Base-by-base conservation (phyloP, 2,113 vertebrate species). In the Xiphophorus couchianus region DNA sequence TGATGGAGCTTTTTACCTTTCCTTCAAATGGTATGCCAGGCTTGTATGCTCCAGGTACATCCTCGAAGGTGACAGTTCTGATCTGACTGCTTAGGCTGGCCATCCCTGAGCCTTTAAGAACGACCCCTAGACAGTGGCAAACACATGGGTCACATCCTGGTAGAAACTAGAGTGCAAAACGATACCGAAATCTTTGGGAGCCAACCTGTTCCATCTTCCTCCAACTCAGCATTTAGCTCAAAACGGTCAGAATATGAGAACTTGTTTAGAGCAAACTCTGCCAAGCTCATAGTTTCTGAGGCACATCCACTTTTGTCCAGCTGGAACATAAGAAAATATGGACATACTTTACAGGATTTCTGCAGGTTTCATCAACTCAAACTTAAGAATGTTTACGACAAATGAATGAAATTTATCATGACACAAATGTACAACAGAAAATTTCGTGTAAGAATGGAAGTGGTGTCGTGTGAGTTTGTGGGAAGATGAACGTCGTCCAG, bases 191-290 rank as follows among this genome's bases (percentile, higher is more conserved):
- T 29, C 5, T 44, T 17, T 10, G 13, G 39, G 39, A 33, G 10
- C 83, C 30, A 78, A 95, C 94, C 94, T 28, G 94, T 95, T 54
- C 92, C 94, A 10, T 42, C 69, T 74, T 95, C 94, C 25, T 90
- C 75, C 35, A 95, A 44, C 28, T 94, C 88, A 70, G 88, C 85
- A 0, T 28, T 67, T 12, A 93, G 74, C 0, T 61, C 28, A 12
- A 93, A 87, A 1, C 0, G 30, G 31, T 88, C 77, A 0, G 42
- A 3, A 39, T 86, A 85, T 0, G 0, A 15, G 30, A 1, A 37
- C 1, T 66, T 39, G 4, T 22, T 27, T 3, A 78, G 31, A 1
- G 14, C 42, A 44, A 84, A 94, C 2, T 66, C 73, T 0, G 15
- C 30, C 33, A 94, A 0, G 31, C 81, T 83, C 19, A 95, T 58